These are phyloP conservation scores for Drosophila picticornis DNA, from an alignment of 2,888 invertebrate genomes.

Conservation along the genomic window DNA sequence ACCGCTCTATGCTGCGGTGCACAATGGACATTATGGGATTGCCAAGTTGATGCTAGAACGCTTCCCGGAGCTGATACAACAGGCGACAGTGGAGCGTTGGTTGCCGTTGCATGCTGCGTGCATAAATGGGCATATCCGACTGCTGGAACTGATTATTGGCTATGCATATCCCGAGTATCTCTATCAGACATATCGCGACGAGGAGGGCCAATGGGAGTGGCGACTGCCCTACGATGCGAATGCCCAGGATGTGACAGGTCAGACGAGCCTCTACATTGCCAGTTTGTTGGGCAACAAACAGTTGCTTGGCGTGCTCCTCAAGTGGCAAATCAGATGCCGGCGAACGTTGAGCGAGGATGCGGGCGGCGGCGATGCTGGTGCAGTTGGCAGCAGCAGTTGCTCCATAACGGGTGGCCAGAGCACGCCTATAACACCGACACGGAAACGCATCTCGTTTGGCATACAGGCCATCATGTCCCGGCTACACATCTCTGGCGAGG, in stretches of 20 bases:
- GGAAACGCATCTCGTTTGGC: slow-evolving; percentile 92
- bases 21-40: slow-evolving; percentile 93
- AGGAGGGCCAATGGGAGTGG: slow-evolving; percentile 92
- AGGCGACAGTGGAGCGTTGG: slow-evolving; percentile 96
- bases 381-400: slow-evolving; percentile 21
- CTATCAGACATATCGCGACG: slow-evolving; percentile 89
- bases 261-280: slow-evolving; percentile 96
- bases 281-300: slow-evolving; percentile 93
- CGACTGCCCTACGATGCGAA: slow-evolving; percentile 96
- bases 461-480: slow-evolving; percentile 95
- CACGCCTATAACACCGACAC: slow-evolving; percentile 86
- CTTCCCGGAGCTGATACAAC: slow-evolving; percentile 94
- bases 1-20: slow-evolving; percentile 95
- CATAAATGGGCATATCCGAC: slow-evolving; percentile 92
- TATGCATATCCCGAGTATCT: slow-evolving; percentile 92
- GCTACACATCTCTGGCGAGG: slow-evolving; percentile 88
- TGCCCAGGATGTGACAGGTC: slow-evolving; percentile 94
- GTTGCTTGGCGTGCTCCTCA: slow-evolving; percentile 91
- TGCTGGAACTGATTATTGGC: slow-evolving; percentile 92
- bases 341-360: slow-evolving; percentile 80
- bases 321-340: slow-evolving; percentile 88
- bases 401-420: slow-evolving; percentile 63
- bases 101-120: slow-evolving; percentile 96
- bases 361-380: neutral
- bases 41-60: slow-evolving; percentile 90